phyloP scores from a whole-genome alignment of 35 echinoderm and acorn worm species.

The Hemicentrotus pulcherrimus region DNA sequence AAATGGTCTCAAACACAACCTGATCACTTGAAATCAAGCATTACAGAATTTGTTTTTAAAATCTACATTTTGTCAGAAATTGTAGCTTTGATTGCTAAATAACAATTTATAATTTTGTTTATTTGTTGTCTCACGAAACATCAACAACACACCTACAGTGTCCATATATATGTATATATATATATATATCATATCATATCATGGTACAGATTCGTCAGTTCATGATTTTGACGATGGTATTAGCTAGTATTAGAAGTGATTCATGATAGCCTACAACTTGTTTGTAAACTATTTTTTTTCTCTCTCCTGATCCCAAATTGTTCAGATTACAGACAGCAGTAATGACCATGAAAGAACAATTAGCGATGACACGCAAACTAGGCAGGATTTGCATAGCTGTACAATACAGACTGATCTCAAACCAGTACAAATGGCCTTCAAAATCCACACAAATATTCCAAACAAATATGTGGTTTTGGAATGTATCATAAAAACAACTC shows the following conservation, averaged over 20 bases:
- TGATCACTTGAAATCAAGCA: too few species aligned
- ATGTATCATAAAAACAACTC: constrained; percentile 1
- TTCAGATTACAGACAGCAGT: neutral
- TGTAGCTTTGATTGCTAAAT: too few species aligned
- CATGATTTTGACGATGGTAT: too few species aligned
- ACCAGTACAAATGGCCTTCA: neutral
- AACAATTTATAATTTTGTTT: too few species aligned
- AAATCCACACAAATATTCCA: neutral
- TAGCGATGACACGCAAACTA: neutral
- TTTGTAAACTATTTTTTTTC: neutral
- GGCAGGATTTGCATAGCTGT: neutral
- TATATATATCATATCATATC: too few species aligned
- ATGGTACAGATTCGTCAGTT: too few species aligned
- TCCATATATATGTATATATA: too few species aligned
- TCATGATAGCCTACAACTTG: neutral
- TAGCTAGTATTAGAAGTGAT: neutral
- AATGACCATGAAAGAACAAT: neutral
- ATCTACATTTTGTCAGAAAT: too few species aligned
- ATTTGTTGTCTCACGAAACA: too few species aligned
- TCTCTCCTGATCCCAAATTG: neutral
- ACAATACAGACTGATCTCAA: neutral
- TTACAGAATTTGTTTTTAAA: too few species aligned
- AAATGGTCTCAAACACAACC: too few species aligned
- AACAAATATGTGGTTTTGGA: neutral
- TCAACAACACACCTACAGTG: too few species aligned